These are phyloP conservation scores for Bimastos eiseni DNA, from an alignment of 2,888 invertebrate species.

Conservation along the genomic window DNA sequence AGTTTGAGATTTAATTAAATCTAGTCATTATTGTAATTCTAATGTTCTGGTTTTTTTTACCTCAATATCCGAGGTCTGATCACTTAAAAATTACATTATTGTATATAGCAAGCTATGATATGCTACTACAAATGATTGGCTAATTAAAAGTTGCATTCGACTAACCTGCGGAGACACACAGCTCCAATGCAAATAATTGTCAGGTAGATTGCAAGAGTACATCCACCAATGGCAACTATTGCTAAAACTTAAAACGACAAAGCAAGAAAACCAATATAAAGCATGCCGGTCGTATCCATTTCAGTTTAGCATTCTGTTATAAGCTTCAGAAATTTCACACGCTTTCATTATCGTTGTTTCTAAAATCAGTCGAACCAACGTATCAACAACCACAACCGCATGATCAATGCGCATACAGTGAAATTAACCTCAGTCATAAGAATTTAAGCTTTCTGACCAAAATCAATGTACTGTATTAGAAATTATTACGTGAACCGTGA, in stretches of 20 bases:
- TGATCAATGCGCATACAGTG: no score
- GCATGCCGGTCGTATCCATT: not conserved
- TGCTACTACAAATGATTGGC: not conserved
- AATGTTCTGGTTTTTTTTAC: not conserved
- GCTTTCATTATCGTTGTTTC: not conserved
- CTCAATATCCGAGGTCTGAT: not conserved
- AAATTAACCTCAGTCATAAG: no score
- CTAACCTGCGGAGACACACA: conserved; percentile 23
- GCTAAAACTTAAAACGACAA: conserved; percentile 25
- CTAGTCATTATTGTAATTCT: not conserved
- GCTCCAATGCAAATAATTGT: conserved; percentile 21
- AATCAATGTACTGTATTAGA: no score
- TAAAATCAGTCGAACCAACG: not conserved
- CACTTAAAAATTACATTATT: not conserved
- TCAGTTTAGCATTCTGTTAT: not conserved
- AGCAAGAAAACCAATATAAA: not conserved
- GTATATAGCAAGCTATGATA: not conserved
- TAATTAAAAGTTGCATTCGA: not conserved
- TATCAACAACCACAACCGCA: not conserved
- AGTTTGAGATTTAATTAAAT: no score
- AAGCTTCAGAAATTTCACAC: not conserved
- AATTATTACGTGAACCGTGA: no score
- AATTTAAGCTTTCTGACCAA: no score
- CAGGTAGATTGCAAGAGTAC: conserved; percentile 17
- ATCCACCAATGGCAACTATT: conserved; percentile 20